These are phyloP conservation scores for fruit fly (Drosophila melanogaster) DNA, from an alignment of 1,140 invertebrate species.

Conservation along the genomic window Release_6_plus_ISO1_MT NT_033777.3:7328001-7328500, in stretches of 20 bases:
- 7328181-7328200: conserved; percentile 66
- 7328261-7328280: conserved; percentile 77
- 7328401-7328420: conserved; percentile 73
- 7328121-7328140: conserved; percentile 56
- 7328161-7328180: conserved; percentile 29
- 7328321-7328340: conserved; percentile 64
- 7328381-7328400: conserved; percentile 80
- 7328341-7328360: conserved; percentile 55
- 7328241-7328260: conserved; percentile 75
- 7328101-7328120: conserved; percentile 67
- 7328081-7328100: conserved; percentile 69
- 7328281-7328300: conserved; percentile 12
- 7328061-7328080: conserved; percentile 27
- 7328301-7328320: conserved; percentile 64
- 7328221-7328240: conserved; percentile 62
- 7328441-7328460: conserved; percentile 64
- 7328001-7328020: conserved; percentile 81
- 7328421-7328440: conserved; percentile 69
- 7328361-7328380: conserved; percentile 57
- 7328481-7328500: neutral
- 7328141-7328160: conserved; percentile 40
- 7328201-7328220: conserved; percentile 74
- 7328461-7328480: neutral
- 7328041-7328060: neutral
- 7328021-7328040: conserved; percentile 74